Conservation (phyloP, 2,888 invertebrate genomes). For the Himalopsyche kuldschensis region DNA sequence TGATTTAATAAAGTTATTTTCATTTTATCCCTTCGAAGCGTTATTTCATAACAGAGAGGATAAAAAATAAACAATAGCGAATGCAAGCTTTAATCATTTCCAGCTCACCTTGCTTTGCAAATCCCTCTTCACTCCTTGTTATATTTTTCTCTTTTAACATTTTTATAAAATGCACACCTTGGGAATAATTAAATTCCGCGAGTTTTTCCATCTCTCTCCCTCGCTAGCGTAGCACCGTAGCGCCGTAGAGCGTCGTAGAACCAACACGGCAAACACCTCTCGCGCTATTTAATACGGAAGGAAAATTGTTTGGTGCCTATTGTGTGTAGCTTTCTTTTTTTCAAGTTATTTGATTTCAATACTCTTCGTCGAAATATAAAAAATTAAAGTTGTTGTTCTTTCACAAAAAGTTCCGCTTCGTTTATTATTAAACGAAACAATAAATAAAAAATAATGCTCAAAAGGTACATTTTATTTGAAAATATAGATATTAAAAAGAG, state of each 20-base stretch:
- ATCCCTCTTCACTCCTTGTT: conserved; percentile 35
- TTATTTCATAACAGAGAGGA: neutral
- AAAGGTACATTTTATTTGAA: no score
- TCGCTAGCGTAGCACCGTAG: conserved; percentile 4
- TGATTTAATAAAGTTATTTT: neutral
- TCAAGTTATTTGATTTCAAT: neutral
- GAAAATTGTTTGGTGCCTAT: neutral
- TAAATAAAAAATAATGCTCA: no score
- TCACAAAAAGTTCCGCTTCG: no score
- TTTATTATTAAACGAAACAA: no score
- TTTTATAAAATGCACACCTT: conserved; percentile 38
- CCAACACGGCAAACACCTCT: neutral
- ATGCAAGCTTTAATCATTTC: neutral
- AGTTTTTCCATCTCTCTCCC: conserved; percentile 36
- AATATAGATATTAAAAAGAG: no score
- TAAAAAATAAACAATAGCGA: neutral
- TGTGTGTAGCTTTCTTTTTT: neutral
- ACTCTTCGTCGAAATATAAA: neutral
- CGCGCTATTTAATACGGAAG: neutral
- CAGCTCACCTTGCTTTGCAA: conserved; percentile 16
- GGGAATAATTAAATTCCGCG: conserved; percentile 39
- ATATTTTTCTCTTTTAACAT: conserved; percentile 37
- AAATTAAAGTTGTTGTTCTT: no score
- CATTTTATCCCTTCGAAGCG: neutral
- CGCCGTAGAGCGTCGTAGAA: neutral